These are phyloP conservation scores for Lasioglossum vierecki DNA, from an alignment of 2,888 invertebrate species.

Conservation along the genomic window DNA sequence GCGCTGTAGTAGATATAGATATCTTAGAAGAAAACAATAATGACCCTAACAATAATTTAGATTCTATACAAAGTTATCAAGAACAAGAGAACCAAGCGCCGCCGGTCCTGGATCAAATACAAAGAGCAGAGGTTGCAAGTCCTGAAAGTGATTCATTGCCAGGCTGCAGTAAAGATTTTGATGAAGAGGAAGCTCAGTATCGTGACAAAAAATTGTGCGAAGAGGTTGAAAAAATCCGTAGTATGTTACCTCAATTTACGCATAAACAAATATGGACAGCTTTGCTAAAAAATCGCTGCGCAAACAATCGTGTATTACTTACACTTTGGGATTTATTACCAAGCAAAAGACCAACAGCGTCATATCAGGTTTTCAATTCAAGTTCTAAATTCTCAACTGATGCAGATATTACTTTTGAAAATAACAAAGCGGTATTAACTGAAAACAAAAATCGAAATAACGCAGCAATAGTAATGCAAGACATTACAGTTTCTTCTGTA, in stretches of 20 bases:
- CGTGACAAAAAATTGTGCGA: conserved; percentile 13
- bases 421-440: not conserved
- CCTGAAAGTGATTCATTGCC: conserved; percentile 58
- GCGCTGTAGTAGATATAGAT: conserved; percentile 43
- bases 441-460: not conserved
- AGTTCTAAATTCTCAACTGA: not conserved
- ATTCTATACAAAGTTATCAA: conserved; percentile 49
- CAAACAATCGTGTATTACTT: conserved; percentile 61
- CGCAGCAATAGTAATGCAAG: not conserved
- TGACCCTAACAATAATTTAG: conserved; percentile 76
- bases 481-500: not conserved
- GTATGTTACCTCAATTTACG: conserved; percentile 57
- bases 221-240: conserved; percentile 48
- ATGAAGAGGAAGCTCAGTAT: not conserved
- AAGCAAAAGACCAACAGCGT: conserved; percentile 37
- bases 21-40: conserved; percentile 76
- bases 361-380: not conserved
- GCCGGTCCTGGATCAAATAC: not conserved
- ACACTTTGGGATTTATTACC: conserved; percentile 73
- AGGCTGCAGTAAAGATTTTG: conserved; percentile 73
- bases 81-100: not conserved
- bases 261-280: conserved; percentile 40
- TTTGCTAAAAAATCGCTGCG: conserved; percentile 46
- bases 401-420: not conserved
- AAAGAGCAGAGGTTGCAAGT: not conserved